Percentiles rank a stretch among this genome's conserved stretches.
phyloP scores from a whole-genome alignment of 2,797 vertebrate genomes.

The Tarsius wallacei region DNA sequence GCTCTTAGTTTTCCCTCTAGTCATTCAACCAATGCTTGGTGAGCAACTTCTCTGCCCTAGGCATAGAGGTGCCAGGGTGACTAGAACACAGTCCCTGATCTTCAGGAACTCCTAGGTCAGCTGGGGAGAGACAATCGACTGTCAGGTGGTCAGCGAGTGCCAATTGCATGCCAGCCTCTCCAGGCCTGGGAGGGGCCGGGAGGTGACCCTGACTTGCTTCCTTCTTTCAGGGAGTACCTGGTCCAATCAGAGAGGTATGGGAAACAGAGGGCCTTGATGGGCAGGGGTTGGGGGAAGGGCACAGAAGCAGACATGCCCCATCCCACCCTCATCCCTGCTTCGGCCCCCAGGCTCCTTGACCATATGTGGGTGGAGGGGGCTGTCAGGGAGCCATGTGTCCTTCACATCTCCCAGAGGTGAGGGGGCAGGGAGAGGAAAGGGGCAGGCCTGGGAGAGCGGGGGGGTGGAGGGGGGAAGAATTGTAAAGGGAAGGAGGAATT shows the following conservation, averaged over 20 bases:
- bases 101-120: not conserved
- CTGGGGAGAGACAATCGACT: not conserved
- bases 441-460: not conserved
- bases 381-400: not conserved
- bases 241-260: not conserved
- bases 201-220: not conserved
- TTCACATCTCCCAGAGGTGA: not conserved
- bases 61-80: accelerated
- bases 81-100: not conserved
- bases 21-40: not conserved
- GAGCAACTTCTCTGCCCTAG: not conserved
- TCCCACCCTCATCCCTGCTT: not conserved
- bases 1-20: not conserved
- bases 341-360: not conserved
- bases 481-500: not conserved
- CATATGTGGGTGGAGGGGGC: not conserved
- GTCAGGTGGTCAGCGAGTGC: not conserved
- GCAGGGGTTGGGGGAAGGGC: accelerated
- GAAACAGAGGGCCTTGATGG: not conserved
- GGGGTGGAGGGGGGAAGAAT: not conserved
- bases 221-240: not conserved
- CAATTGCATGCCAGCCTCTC: not conserved
- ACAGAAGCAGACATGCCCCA: not conserved
- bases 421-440: not conserved
- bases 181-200: not conserved